These are phyloP conservation scores for Tachuris rubrigastra DNA, from an alignment of 2,113 vertebrate genomes.

Conservation along the genomic window DNA sequence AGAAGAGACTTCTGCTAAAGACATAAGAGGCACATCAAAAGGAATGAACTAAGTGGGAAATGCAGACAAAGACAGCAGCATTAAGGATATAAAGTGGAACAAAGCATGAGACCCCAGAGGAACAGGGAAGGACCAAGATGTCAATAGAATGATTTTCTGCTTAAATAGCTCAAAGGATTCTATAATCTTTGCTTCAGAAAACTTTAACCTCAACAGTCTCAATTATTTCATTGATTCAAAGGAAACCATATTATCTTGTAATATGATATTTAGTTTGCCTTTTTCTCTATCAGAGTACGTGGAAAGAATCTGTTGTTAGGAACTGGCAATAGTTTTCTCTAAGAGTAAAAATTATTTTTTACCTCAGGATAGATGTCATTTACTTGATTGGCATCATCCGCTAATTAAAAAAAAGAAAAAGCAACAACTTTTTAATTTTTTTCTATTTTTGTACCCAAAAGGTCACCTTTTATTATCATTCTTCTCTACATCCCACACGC, in stretches of 20 bases:
- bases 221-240: neutral
- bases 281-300: neutral
- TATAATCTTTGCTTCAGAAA: neutral
- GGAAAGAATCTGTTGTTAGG: neutral
- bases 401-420: neutral
- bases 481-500: neutral
- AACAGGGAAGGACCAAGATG: neutral
- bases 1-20: neutral
- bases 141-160: constrained; percentile 16
- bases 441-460: neutral
- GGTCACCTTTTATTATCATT: neutral
- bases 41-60: neutral
- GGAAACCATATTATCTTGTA: neutral
- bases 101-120: neutral
- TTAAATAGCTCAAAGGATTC: constrained; percentile 18
- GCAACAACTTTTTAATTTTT: accelerated
- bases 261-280: neutral
- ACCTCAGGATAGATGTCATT: neutral
- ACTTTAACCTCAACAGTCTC: neutral
- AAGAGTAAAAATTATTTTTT: neutral
- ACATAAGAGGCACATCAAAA: neutral
- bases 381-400: neutral
- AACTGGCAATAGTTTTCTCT: neutral
- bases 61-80: neutral
- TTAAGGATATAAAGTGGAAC: constrained; percentile 34